Conservation (phyloP, 2,888 invertebrate species). For the Sipha maydis region DNA sequence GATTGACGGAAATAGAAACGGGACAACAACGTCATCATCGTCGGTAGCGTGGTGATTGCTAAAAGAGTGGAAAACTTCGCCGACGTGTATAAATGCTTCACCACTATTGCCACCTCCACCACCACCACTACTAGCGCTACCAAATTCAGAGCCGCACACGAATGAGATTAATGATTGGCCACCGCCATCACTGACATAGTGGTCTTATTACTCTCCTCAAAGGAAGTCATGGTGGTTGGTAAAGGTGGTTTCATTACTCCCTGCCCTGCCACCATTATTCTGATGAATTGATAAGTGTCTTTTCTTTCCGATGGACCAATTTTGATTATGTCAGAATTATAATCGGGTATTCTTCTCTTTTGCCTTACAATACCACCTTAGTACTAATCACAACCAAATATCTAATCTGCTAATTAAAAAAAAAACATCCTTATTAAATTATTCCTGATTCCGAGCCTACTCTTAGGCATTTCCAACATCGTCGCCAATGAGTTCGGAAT, state of each 20-base stretch:
- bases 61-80: slow-evolving; percentile 31
- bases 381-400: not conserved
- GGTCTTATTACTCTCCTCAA: not conserved
- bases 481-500: too few relatives aligned
- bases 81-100: slow-evolving; percentile 55
- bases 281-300: slow-evolving; percentile 53
- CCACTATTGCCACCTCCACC: not conserved
- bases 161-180: slow-evolving; percentile 58
- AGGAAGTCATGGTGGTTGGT: not conserved
- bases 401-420: not conserved
- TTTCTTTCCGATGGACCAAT: not conserved
- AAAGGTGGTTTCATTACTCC: not conserved
- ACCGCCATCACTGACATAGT: not conserved
- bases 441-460: too few relatives aligned
- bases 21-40: not conserved
- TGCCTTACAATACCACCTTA: not conserved
- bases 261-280: not conserved
- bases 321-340: slow-evolving; percentile 42
- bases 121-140: too few relatives aligned
- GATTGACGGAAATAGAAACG: not conserved
- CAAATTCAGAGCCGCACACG: slow-evolving; percentile 28
- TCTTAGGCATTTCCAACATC: too few relatives aligned
- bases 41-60: not conserved
- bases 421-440: not conserved
- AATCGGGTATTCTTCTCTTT: slow-evolving; percentile 14